phyloP scores from a whole-genome alignment of 1,140 invertebrate species.

The Pogonomyrmex californicus region DNA sequence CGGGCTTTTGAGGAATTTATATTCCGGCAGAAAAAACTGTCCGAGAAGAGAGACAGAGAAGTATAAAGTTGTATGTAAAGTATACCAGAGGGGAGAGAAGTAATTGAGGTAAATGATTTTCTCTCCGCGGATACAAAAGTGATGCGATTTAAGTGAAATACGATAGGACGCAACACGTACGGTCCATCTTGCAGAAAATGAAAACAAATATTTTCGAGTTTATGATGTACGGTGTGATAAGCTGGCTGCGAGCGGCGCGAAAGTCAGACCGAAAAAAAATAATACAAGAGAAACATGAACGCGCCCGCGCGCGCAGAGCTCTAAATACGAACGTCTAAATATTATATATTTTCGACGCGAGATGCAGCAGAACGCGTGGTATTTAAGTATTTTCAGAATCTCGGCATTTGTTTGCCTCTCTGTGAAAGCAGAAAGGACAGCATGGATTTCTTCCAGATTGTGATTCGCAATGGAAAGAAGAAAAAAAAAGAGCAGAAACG shows the following conservation, averaged over 20 bases:
- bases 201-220: slow-evolving; percentile 40
- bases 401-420: slow-evolving; percentile 7
- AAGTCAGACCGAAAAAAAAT: neutral
- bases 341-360: slow-evolving; percentile 26
- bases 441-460: neutral
- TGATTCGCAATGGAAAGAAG: neutral
- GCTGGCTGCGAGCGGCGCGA: neutral
- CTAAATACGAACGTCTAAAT: slow-evolving; percentile 30
- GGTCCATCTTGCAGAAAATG: neutral
- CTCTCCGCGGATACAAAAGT: neutral
- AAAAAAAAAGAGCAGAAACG: neutral
- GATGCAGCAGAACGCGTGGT: neutral
- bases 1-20: neutral
- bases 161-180: neutral
- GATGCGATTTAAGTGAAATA: neutral
- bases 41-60: neutral
- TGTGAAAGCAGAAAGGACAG: neutral
- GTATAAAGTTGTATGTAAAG: neutral
- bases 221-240: slow-evolving; percentile 2
- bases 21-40: neutral
- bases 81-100: neutral
- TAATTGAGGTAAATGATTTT: neutral
- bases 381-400: slow-evolving; percentile 44
- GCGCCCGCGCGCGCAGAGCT: neutral
- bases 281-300: neutral